Conservation (phyloP, 1,140 invertebrate genomes). For the Aphis gossypii region DNA sequence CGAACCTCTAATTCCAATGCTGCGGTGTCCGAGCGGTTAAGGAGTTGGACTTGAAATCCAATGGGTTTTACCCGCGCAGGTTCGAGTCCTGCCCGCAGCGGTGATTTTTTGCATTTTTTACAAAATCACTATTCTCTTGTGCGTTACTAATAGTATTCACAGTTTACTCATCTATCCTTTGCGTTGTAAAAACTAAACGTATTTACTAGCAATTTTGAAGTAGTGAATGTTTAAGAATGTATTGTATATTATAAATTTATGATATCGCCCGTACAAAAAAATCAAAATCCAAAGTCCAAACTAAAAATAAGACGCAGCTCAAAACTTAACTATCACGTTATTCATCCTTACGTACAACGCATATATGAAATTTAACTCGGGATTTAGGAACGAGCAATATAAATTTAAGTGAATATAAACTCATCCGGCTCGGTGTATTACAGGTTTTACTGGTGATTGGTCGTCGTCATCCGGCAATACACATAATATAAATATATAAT, state of each 20-base stretch:
- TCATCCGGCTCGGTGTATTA: neutral
- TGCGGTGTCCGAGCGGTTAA: conserved; percentile 70
- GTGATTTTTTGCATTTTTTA: conserved; percentile 36
- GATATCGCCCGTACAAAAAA: neutral
- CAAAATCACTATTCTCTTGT: no score
- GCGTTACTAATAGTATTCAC: no score
- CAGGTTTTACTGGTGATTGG: conserved; percentile 29
- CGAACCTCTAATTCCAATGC: conserved; percentile 19
- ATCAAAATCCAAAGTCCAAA: neutral
- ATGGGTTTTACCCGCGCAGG: conserved; percentile 73
- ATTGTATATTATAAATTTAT: no score
- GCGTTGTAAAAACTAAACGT: neutral
- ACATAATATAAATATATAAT: neutral
- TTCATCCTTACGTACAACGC: neutral
- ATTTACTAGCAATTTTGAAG: neutral
- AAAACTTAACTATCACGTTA: neutral
- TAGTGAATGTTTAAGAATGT: no score
- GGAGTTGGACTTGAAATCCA: conserved; percentile 73
- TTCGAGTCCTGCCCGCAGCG: conserved; percentile 74
- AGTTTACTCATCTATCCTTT: neutral
- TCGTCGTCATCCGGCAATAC: neutral
- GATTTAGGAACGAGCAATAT: neutral
- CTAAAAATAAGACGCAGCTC: neutral
- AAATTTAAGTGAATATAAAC: conserved; percentile 12
- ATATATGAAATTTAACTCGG: neutral